Base-by-base conservation (phyloP, 2,797 vertebrate genomes). In the Falco cherrug region DNA sequence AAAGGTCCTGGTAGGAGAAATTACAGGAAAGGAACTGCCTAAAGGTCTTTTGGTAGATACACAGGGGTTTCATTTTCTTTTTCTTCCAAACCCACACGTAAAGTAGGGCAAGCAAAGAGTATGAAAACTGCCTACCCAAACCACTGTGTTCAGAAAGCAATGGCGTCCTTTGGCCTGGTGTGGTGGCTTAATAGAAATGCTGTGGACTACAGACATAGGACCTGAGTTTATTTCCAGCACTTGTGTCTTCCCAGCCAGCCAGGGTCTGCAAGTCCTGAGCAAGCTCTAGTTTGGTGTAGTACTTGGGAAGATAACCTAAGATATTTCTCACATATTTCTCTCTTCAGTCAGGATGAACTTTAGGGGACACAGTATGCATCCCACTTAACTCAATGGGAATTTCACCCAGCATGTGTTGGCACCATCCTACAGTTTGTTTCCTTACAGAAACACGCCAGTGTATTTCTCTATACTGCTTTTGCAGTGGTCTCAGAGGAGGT, bases 281-380 rank as follows among this genome's bases (percentile, higher is more conserved):
- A 71, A 74, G 68, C 21, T 87, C 41, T 35, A 31, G 43, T 75
- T 75, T 78, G 71, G 39, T 90, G 82, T 39, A 57, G 50, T 45
- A 85, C 78, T 95, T 95, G 93, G 90, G 89, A 96, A 96, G 82
- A 94, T 81, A 97, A 67, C 43, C 33, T 13, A 70, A 61, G 73
- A 63, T 88, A 93, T 76, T 96, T 95, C 92, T 96, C 92, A 96
- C 43, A 6, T 73, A 79, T 48, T 92, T 91, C 79, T 83, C 19
- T 86, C 33, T 73, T 37, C 82, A 64, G 80, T 75, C 69, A 93
- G 75, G 35, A 60, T 95, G 87, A 91, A 88, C 79, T 96, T 84
- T 25, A 71, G 59, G n/a, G 48, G 48, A 76, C 67, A 68, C 19
- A 61, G 47, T 51, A 80, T 31, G 47, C 20, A 75, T 87, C 78